A percentile compares a stretch with the other conserved stretches of the same genome.
These are phyloP conservation scores for Callospermophilus lateralis DNA, from an alignment of 2,113 vertebrate genomes.

Conservation along the genomic window DNA sequence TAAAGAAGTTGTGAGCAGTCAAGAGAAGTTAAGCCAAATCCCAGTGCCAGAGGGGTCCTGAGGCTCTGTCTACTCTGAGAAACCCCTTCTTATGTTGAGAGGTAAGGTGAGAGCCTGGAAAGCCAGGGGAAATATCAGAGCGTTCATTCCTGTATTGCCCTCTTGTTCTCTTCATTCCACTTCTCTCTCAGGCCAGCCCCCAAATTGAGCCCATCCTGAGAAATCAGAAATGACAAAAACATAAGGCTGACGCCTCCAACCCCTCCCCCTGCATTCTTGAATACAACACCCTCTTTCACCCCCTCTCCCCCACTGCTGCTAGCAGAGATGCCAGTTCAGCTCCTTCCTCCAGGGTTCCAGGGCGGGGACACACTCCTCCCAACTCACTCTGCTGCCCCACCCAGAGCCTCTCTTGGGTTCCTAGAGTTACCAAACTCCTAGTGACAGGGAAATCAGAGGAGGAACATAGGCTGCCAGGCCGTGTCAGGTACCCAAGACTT, in stretches of 20 bases:
- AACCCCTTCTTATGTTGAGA: background rate
- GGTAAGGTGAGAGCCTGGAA: background rate
- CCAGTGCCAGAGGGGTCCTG: background rate
- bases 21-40: background rate
- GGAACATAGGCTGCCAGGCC: conserved; percentile 50
- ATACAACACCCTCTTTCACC: background rate
- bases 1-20: conserved; percentile 6
- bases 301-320: background rate
- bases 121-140: background rate
- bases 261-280: background rate
- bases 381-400: background rate
- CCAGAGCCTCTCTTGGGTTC: background rate
- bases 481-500: conserved; percentile 54
- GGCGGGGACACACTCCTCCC: background rate
- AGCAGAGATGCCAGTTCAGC: background rate
- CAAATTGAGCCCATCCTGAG: background rate
- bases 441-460: conserved; percentile 62
- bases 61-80: background rate
- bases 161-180: background rate
- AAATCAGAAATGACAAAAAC: background rate
- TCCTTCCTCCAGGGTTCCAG: background rate
- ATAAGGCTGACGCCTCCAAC: background rate
- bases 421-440: conserved; percentile 18
- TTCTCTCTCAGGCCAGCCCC: background rate
- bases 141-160: background rate